Conservation (phyloP, 2,888 invertebrate species). For the Byasa hedistus region DNA sequence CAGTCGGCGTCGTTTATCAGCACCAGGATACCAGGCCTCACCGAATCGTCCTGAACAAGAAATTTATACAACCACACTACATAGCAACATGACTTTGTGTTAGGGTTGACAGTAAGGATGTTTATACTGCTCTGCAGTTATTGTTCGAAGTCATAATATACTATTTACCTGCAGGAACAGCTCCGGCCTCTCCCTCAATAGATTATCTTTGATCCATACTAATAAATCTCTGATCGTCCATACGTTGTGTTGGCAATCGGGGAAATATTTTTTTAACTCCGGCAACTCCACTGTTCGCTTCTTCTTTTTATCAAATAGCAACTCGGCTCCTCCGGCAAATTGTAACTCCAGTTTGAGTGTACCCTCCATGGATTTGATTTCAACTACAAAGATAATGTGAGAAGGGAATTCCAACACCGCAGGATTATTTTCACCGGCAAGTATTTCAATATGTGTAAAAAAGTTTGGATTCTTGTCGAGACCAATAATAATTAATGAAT, state of each 20-base stretch:
- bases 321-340: slow-evolving; percentile 93
- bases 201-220: slow-evolving; percentile 90
- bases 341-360: slow-evolving; percentile 51
- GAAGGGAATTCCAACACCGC: too few relatives aligned
- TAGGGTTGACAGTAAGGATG: too few relatives aligned
- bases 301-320: slow-evolving; percentile 92
- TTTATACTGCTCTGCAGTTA: too few relatives aligned
- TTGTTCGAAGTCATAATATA: neutral
- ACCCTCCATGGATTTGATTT: slow-evolving; percentile 32
- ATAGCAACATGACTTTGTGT: too few relatives aligned
- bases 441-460: too few relatives aligned
- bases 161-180: slow-evolving; percentile 61
- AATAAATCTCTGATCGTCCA: slow-evolving; percentile 88
- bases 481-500: too few relatives aligned
- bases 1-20: slow-evolving; percentile 97
- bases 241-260: slow-evolving; percentile 45
- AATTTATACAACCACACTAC: neutral
- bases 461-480: too few relatives aligned
- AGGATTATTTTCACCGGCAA: too few relatives aligned
- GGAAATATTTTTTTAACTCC: slow-evolving; percentile 64
- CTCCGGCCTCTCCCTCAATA: slow-evolving; percentile 91
- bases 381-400: too few relatives aligned
- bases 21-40: slow-evolving; percentile 95
- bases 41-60: slow-evolving; percentile 72
- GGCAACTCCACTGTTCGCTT: slow-evolving; percentile 84